phyloP scores from a whole-genome alignment of 2,113 vertebrate genomes.

The Vireo altiloquus region DNA sequence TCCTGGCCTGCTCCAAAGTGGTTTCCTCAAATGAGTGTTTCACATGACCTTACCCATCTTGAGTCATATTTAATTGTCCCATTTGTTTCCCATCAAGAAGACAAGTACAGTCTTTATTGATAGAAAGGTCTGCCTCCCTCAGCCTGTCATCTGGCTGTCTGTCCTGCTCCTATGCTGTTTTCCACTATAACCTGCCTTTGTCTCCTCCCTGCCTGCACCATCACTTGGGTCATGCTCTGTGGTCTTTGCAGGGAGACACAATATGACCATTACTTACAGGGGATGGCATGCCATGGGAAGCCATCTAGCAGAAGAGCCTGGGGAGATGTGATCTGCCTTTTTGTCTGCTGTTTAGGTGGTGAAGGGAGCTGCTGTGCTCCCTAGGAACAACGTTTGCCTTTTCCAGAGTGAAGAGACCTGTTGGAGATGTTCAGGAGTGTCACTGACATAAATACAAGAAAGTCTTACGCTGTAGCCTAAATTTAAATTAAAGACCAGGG shows the following conservation, averaged over 20 bases:
- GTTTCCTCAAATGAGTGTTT: background rate
- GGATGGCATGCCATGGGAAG: background rate
- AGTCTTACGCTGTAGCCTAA: background rate
- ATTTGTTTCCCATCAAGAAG: background rate
- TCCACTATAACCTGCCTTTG: background rate
- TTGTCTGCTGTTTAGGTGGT: background rate
- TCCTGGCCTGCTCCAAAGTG: background rate
- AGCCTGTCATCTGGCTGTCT: background rate
- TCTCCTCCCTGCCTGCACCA: background rate
- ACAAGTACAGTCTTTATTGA: background rate
- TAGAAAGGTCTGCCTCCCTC: background rate
- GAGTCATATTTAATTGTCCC: background rate
- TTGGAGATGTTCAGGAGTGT: background rate
- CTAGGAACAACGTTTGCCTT: background rate
- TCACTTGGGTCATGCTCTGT: no score
- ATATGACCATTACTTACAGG: accelerated
- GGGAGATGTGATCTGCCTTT: accelerated
- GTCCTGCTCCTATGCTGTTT: background rate
- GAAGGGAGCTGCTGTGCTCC: background rate
- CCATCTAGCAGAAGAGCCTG: background rate
- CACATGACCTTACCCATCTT: background rate
- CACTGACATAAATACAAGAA: background rate
- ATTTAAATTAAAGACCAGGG: background rate
- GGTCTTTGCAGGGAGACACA: background rate
- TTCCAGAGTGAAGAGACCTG: background rate